Evolutionary conservation across 2,888 invertebrate species (phyloP).

Genomic region (Drosophila kanekoi): DNA sequence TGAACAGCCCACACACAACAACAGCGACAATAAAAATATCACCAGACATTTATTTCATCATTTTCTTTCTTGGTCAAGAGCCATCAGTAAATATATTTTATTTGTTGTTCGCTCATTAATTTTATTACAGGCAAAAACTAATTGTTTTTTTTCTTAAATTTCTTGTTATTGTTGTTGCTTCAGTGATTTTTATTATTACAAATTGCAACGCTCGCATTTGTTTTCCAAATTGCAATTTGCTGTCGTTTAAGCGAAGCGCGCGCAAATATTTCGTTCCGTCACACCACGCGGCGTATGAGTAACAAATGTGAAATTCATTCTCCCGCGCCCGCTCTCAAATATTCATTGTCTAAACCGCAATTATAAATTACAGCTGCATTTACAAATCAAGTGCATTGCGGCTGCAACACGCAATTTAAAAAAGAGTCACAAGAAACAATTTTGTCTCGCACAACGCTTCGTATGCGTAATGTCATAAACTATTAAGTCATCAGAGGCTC

Average conservation of each 20-base stretch:
- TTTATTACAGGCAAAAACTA: conserved; percentile 30
- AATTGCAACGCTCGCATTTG: conserved; percentile 26
- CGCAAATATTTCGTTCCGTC: conserved; percentile 42
- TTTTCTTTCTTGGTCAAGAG: conserved; percentile 21
- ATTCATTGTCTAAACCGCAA: conserved; percentile 50
- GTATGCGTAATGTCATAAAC: conserved; percentile 53
- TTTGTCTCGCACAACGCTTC: conserved; percentile 37
- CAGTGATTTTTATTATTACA: conserved; percentile 30
- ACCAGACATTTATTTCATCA: conserved; percentile 36
- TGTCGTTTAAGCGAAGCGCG: conserved; percentile 59
- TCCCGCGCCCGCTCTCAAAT: conserved; percentile 23
- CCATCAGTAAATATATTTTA: conserved; percentile 18
- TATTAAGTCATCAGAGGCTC: conserved; percentile 6
- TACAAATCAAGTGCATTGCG: conserved; percentile 33
- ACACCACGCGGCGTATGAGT: conserved; percentile 69
- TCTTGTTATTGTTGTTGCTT: conserved; percentile 36
- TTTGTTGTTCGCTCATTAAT: conserved; percentile 22
- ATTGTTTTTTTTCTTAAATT: conserved; percentile 28
- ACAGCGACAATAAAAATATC: conserved; percentile 21
- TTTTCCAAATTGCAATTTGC: conserved; percentile 58
- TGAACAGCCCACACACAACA: conserved; percentile 34
- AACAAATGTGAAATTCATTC: conserved; percentile 42
- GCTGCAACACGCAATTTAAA: conserved; percentile 9
- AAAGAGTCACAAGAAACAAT: conserved; percentile 1
- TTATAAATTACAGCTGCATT: conserved; percentile 43